These are phyloP conservation scores for Oscheius sp. DNA, from an alignment of 2,888 invertebrate species.

Conservation along the genomic window DNA sequence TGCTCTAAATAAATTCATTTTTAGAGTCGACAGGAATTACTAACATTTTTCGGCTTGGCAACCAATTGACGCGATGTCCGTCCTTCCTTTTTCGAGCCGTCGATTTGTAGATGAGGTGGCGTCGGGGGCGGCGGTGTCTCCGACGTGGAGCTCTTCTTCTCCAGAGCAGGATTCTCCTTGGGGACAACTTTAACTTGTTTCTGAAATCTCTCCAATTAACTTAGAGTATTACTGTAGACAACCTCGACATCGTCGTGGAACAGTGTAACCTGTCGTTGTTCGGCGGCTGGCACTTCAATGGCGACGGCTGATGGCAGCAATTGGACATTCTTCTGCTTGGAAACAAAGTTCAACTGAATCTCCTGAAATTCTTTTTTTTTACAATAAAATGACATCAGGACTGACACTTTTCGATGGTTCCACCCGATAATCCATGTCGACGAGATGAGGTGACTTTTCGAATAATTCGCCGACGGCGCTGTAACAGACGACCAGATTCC, in stretches of 20 bases:
- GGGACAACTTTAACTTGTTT: neutral
- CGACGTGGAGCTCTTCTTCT: neutral
- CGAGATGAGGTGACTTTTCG: constrained; percentile 54
- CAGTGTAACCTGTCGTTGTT: constrained; percentile 25
- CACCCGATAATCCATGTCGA: constrained; percentile 24
- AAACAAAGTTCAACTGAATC: neutral
- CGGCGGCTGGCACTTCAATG: constrained; percentile 39
- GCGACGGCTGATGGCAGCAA: constrained; percentile 48
- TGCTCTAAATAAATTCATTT: too few relatives aligned
- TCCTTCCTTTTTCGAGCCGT: too few relatives aligned
- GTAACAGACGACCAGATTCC: constrained; percentile 50
- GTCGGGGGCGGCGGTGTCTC: neutral
- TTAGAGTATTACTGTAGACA: neutral
- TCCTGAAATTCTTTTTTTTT: neutral
- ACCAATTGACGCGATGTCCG: too few relatives aligned
- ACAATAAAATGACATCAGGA: neutral
- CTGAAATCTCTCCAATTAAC: neutral
- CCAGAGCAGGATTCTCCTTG: constrained; percentile 1
- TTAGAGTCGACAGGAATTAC: too few relatives aligned
- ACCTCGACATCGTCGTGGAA: neutral
- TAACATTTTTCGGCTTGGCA: too few relatives aligned
- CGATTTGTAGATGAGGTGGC: neutral
- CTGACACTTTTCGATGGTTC: neutral
- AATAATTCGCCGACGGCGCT: constrained; percentile 57
- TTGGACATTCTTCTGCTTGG: constrained; percentile 49